phyloP scores from a whole-genome alignment of 1,140 invertebrate genomes.

The Leptinotarsa defecta region DNA sequence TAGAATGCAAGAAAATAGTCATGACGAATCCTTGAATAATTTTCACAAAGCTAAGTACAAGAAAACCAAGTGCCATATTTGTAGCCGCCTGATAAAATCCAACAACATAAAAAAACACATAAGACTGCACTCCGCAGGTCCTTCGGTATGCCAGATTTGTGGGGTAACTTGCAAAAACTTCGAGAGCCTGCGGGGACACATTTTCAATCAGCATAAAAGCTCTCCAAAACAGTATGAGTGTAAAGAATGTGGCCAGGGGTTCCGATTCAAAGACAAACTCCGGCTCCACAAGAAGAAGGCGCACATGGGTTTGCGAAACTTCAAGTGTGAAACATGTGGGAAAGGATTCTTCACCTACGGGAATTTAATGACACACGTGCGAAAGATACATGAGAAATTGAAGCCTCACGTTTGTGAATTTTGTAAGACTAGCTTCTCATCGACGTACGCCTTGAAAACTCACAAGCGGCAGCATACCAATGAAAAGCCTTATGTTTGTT shows the following conservation, averaged over 20 bases:
- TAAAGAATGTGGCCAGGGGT: constrained; percentile 42
- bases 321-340: constrained; percentile 43
- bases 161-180: constrained; percentile 44
- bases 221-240: constrained; percentile 35
- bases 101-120: constrained; percentile 43
- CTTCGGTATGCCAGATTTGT: constrained; percentile 44
- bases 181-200: constrained; percentile 45
- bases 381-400: constrained; percentile 46
- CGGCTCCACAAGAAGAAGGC: constrained; percentile 42
- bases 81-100: constrained; percentile 34
- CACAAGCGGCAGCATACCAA: constrained; percentile 46
- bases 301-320: constrained; percentile 43
- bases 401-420: constrained; percentile 44
- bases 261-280: constrained; percentile 40
- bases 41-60: not conserved
- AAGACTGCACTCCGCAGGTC: constrained; percentile 35
- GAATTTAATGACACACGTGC: constrained; percentile 44
- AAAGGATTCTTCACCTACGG: constrained; percentile 43
- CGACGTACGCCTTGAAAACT: constrained; percentile 39
- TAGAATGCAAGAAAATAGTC: not conserved
- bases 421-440: constrained; percentile 44
- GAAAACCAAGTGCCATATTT: constrained; percentile 36
- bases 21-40: not conserved
- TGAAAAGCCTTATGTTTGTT: constrained; percentile 44
- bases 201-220: constrained; percentile 41